Evolutionary conservation across 2,113 vertebrate genomes (phyloP).

Genomic region (Pseudopipra pipra): DNA sequence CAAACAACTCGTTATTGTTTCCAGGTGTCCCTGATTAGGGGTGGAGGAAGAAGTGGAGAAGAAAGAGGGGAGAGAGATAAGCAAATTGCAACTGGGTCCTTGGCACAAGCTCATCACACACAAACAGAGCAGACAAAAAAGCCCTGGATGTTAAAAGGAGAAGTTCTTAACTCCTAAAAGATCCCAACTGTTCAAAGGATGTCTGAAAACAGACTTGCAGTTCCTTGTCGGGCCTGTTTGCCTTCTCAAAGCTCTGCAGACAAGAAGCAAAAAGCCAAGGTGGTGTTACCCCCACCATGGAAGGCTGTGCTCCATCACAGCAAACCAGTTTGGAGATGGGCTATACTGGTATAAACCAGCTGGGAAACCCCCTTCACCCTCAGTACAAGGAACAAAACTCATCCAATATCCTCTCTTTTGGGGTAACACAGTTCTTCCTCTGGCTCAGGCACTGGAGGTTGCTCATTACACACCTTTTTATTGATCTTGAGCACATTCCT

Average conservation of each 20-base stretch:
- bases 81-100: constrained; percentile 32
- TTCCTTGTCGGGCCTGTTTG: not conserved
- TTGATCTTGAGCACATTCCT: not conserved
- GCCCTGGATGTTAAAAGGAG: not conserved
- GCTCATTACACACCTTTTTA: not conserved
- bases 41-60: not conserved
- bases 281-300: accelerated
- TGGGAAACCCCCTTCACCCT: not conserved
- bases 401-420: not conserved
- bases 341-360: not conserved
- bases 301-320: not conserved
- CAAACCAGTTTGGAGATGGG: not conserved
- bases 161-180: not conserved
- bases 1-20: constrained; percentile 52
- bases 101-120: constrained; percentile 4
- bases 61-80: not conserved
- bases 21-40: constrained; percentile 54
- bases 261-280: not conserved
- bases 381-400: not conserved
- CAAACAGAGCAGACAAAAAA: constrained; percentile 34
- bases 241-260: not conserved
- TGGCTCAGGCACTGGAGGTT: not conserved
- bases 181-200: not conserved
- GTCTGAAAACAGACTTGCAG: not conserved
- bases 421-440: not conserved